Evolutionary conservation across 2,888 invertebrate species (phyloP).

Genomic region (Microchrysa polita): DNA sequence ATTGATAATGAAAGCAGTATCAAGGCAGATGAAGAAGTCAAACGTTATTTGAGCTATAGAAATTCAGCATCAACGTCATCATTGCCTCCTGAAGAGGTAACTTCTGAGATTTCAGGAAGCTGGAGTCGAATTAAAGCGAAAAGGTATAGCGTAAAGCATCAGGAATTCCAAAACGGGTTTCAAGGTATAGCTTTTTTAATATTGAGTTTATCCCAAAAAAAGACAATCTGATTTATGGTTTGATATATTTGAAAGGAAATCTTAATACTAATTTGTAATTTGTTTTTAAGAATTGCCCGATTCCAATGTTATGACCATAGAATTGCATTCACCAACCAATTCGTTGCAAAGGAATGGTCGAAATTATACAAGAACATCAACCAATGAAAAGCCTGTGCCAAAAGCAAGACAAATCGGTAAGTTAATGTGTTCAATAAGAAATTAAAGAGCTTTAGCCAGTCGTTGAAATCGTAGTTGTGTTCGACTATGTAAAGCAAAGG

Average conservation of each 20-base stretch:
- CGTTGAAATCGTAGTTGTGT: no score
- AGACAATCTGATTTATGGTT: slow-evolving; percentile 29
- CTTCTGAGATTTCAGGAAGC: slow-evolving; percentile 66
- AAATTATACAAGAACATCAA: slow-evolving; percentile 44
- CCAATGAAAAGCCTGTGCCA: slow-evolving; percentile 57
- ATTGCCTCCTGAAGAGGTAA: slow-evolving; percentile 52
- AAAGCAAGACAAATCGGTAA: slow-evolving; percentile 55
- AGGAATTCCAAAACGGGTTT: neutral
- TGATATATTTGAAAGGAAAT: neutral
- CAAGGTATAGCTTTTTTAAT: neutral
- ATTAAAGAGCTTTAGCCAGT: no score
- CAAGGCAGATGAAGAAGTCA: slow-evolving; percentile 70
- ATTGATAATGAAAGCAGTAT: slow-evolving; percentile 66
- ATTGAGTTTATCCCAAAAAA: slow-evolving; percentile 35
- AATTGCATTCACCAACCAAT: slow-evolving; percentile 54
- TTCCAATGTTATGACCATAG: slow-evolving; percentile 63
- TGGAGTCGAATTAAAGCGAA: slow-evolving; percentile 69
- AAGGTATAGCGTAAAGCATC: slow-evolving; percentile 51
- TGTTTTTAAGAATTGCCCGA: slow-evolving; percentile 59
- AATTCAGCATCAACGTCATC: slow-evolving; percentile 27
- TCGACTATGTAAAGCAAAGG: no score
- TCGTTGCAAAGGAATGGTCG: slow-evolving; percentile 40
- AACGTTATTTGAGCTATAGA: slow-evolving; percentile 66
- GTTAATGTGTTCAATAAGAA: neutral
- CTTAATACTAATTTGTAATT: neutral